Conservation (phyloP, 2,797 vertebrate genomes). For the Nyctibius grandis region DNA sequence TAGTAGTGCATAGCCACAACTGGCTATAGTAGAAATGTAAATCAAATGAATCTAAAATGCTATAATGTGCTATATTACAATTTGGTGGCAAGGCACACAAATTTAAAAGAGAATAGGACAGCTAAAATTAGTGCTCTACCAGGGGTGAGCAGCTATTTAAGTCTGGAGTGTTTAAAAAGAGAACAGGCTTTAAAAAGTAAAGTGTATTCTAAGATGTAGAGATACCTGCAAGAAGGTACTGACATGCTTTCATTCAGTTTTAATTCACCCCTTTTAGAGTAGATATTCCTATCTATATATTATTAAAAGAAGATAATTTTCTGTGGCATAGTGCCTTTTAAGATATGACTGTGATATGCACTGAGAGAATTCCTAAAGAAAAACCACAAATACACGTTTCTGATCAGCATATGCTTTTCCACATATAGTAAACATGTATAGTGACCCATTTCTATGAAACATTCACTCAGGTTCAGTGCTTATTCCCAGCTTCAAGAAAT, state of each 20-base stretch:
- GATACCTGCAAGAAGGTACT: not conserved
- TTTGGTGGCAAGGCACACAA: not conserved
- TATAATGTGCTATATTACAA: not conserved
- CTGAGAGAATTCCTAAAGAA: not conserved
- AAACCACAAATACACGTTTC: not conserved
- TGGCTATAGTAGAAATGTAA: not conserved
- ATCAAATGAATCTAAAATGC: not conserved
- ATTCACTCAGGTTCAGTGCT: not conserved
- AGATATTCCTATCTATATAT: not conserved
- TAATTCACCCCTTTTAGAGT: not conserved
- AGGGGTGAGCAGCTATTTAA: slow-evolving; percentile 1
- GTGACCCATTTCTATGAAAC: not conserved
- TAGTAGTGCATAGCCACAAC: not conserved
- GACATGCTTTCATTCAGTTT: not conserved
- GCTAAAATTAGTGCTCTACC: slow-evolving; percentile 1
- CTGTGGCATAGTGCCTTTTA: not conserved
- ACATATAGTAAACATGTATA: not conserved
- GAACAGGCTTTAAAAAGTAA: not conserved
- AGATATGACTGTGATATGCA: not conserved
- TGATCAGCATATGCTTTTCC: not conserved
- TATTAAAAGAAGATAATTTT: not conserved
- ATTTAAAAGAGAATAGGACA: not conserved
- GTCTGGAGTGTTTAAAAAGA: not conserved
- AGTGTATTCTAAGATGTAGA: not conserved
- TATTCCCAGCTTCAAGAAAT: not conserved